These are phyloP conservation scores for Ephydatia muelleri DNA, from an alignment of 37 sponge, comb jelly and placozoan species.

Conservation along the genomic window DNA sequence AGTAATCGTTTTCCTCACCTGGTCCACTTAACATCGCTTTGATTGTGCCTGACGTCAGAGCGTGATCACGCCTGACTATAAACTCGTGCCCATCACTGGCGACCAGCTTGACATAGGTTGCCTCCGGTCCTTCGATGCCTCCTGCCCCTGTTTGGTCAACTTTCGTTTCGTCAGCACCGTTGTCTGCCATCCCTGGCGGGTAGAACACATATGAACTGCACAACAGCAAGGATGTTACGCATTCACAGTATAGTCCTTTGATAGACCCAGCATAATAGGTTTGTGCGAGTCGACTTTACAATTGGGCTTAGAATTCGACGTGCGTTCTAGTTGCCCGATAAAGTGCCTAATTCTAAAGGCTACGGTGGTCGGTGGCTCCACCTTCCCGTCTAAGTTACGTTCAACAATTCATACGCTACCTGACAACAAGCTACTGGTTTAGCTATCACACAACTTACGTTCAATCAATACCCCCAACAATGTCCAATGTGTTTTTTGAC, in stretches of 20 bases:
- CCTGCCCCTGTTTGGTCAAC: slow-evolving; percentile 36
- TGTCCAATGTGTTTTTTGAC: no score
- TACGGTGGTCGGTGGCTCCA: no score
- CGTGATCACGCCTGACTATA: slow-evolving; percentile 91
- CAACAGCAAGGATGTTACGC: background rate
- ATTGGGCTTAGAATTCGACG: no score
- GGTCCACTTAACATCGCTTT: slow-evolving; percentile 97
- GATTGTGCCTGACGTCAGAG: slow-evolving; percentile 98
- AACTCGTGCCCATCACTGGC: slow-evolving; percentile 97
- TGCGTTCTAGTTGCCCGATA: no score
- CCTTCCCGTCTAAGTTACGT: no score
- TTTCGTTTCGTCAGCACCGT: slow-evolving; percentile 8
- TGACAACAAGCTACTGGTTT: no score
- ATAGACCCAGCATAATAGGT: no score
- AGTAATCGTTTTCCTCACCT: slow-evolving; percentile 30
- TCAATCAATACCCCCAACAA: no score
- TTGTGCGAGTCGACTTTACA: no score
- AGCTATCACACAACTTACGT: no score
- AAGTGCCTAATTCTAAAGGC: no score
- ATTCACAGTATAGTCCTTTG: background rate
- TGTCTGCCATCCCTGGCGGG: slow-evolving; percentile 66
- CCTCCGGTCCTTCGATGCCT: slow-evolving; percentile 85
- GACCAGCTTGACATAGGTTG: slow-evolving; percentile 95
- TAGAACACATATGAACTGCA: background rate
- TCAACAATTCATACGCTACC: no score